phyloP scores from a whole-genome alignment of 2,888 invertebrate species.

The Ernsta delagoae region DNA sequence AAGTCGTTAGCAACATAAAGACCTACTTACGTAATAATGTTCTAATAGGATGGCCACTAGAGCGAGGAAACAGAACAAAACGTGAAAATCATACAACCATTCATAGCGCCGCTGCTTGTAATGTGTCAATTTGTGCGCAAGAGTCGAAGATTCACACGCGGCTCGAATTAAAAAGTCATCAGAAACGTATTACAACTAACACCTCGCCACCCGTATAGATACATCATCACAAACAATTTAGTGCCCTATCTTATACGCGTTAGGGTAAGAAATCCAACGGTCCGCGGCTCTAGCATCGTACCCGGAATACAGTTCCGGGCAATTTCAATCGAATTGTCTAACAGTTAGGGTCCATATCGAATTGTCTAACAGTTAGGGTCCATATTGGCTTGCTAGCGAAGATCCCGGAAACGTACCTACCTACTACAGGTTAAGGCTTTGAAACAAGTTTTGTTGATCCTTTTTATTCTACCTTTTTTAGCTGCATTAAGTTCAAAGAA shows the following conservation, averaged over 20 bases:
- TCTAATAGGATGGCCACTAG: slow-evolving; percentile 22
- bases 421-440: slow-evolving; percentile 46
- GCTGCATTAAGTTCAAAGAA: slow-evolving; percentile 51
- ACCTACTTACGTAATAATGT: slow-evolving; percentile 8
- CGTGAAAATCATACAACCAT: slow-evolving; percentile 45
- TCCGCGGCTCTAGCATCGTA: slow-evolving; percentile 27
- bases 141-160: slow-evolving; percentile 73
- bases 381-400: too few species aligned
- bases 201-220: too few species aligned
- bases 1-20: slow-evolving; percentile 13
- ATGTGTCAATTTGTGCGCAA: slow-evolving; percentile 76
- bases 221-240: slow-evolving; percentile 35
- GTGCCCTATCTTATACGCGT: slow-evolving; percentile 37
- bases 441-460: slow-evolving; percentile 44
- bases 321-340: slow-evolving; percentile 39
- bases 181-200: slow-evolving; percentile 80
- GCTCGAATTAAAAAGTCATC: slow-evolving; percentile 79
- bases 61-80: slow-evolving; percentile 51
- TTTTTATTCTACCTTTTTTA: slow-evolving; percentile 40
- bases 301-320: slow-evolving; percentile 19
- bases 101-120: slow-evolving; percentile 49
- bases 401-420: slow-evolving; percentile 50
- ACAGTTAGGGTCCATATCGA: slow-evolving; percentile 41
- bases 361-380: too few species aligned
- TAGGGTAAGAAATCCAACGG: slow-evolving; percentile 39